Evolutionary conservation across 2,888 invertebrate species (phyloP).

Genomic region (Drosophila nr. perissopoda): DNA sequence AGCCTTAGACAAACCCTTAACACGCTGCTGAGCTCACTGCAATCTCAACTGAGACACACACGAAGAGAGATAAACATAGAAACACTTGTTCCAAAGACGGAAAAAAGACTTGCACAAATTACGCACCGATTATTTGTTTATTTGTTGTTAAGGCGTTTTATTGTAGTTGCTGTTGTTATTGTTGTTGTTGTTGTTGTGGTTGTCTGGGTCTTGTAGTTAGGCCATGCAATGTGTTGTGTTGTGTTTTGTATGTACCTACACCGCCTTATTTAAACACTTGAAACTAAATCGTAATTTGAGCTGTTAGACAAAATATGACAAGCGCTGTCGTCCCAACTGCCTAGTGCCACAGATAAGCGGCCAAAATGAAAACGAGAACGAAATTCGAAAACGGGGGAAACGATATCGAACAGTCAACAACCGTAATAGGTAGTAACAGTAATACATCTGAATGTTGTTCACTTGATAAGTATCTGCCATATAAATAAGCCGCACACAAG

Average conservation of each 20-base stretch:
- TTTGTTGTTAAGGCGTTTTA: slow-evolving; percentile 35
- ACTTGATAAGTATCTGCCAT: slow-evolving; percentile 69
- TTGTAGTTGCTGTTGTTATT: background rate
- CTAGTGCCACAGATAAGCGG: slow-evolving; percentile 29
- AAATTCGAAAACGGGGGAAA: slow-evolving; percentile 28
- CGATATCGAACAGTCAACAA: slow-evolving; percentile 52
- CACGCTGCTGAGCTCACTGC: background rate
- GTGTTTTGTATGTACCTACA: slow-evolving; percentile 28
- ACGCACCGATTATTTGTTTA: slow-evolving; percentile 75
- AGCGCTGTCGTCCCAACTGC: slow-evolving; percentile 45
- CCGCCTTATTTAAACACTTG: slow-evolving; percentile 70
- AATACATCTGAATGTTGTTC: slow-evolving; percentile 15
- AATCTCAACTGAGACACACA: background rate
- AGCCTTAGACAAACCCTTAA: background rate
- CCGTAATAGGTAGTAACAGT: slow-evolving; percentile 38
- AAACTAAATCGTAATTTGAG: slow-evolving; percentile 80
- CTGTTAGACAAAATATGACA: slow-evolving; percentile 80
- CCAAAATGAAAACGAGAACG: slow-evolving; percentile 25
- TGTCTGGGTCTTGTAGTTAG: slow-evolving; percentile 47
- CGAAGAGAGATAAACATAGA: slow-evolving; percentile 32
- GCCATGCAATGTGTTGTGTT: background rate
- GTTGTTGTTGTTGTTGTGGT: slow-evolving; percentile 27
- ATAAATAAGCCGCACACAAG: slow-evolving; percentile 60
- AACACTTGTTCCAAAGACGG: slow-evolving; percentile 24
- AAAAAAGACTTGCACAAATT: slow-evolving; percentile 59